Base-by-base conservation (phyloP, 2,113 vertebrate genomes). In the Uria lomvia region DNA sequence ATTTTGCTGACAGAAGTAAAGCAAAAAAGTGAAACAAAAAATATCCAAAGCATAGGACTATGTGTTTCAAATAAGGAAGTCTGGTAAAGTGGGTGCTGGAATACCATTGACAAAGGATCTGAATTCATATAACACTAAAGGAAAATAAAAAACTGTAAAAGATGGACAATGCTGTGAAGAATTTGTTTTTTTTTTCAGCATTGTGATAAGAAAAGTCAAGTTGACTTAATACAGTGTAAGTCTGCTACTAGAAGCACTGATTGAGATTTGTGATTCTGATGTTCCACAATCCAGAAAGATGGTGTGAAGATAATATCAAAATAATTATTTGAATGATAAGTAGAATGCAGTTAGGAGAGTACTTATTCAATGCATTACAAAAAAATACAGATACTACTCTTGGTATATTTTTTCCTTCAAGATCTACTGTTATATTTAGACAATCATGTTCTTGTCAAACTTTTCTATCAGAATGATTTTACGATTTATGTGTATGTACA, bases 241-340 rank as follows among this genome's bases (percentile, higher is more conserved):
- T 47, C 18, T 68, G 6, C 38, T 38, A 15, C 8, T 52, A 81
- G 73, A 92, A 86, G 49, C 43, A 72, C 13, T 52, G n/a, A 12
- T 47, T 74, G 78, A 91, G 67, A 84, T 24, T 43, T 78, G 40
- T 20, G 68, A 72, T 59, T 92, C 53, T 93, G 7, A n/a, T 86
- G 50, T 81, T 82, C 43, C 67, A 5, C 58, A 45, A 38, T 87
- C 53, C 83, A 34, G 36, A 82, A 63, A 62, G 38, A 68, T 59
- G 68, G 9, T 36, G 20, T 81, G 26, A 66, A 90, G 34, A 68
- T 82, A 6, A 2, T 40, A 20, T 52, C n/a, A 85, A 12, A 84
- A 86, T 5, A 91, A 73, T 92, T 59, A 45, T 5, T 86, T 93
- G 24, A 96, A 62, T 67, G 75, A 63, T 97, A 85, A 96, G 32